Evolutionary conservation across 2,888 invertebrate species (phyloP).

Genomic region (Trichogramma dendrolimi): DNA sequence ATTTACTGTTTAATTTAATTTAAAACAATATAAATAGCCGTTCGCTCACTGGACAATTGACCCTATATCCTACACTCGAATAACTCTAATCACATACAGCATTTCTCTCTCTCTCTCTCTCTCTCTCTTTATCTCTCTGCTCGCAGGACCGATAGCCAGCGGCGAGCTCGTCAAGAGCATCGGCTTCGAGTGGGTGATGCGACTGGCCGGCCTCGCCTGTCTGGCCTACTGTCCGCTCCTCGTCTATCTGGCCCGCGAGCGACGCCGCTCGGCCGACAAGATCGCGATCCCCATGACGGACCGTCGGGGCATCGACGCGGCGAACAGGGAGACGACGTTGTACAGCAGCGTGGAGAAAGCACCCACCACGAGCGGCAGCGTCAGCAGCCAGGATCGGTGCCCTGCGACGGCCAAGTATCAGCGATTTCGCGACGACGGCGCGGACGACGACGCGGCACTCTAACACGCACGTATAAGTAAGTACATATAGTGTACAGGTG

Average conservation of each 20-base stretch:
- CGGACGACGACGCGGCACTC: slow-evolving; percentile 39
- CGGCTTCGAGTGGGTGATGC: slow-evolving; percentile 73
- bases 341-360: slow-evolving; percentile 39
- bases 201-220: slow-evolving; percentile 67
- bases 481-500: neutral
- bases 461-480: too few species aligned
- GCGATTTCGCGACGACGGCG: slow-evolving; percentile 39
- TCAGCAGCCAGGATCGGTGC: neutral
- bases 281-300: neutral
- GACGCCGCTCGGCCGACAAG: slow-evolving; percentile 13
- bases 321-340: slow-evolving; percentile 36
- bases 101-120: slow-evolving; percentile 69
- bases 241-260: slow-evolving; percentile 49
- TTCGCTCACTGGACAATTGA: too few species aligned
- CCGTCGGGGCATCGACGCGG: slow-evolving; percentile 33
- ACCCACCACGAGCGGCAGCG: too few species aligned
- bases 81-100: too few species aligned
- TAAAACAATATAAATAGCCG: too few species aligned
- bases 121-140: slow-evolving; percentile 58
- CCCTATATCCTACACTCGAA: too few species aligned
- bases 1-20: too few species aligned
- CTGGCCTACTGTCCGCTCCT: slow-evolving; percentile 67
- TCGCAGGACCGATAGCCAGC: slow-evolving; percentile 68
- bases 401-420: slow-evolving; percentile 36
- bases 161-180: slow-evolving; percentile 66